Base-by-base conservation (phyloP, 1,140 invertebrate species). In the Archivesica marissinica region DNA sequence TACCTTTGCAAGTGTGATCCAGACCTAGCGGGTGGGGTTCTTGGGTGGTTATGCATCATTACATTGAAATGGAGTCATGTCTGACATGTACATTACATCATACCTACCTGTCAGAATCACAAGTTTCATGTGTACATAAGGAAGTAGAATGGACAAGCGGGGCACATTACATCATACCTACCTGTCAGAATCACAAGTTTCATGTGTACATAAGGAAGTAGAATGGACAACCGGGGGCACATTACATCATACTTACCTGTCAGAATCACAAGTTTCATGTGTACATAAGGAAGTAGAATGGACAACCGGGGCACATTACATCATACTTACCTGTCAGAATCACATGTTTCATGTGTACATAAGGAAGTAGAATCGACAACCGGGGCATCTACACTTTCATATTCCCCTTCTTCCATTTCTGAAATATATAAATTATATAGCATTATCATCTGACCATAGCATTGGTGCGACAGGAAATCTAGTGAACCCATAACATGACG, bases 291-390 rank as follows among this genome's bases (percentile, higher is more conserved):
- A n/a, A n/a, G 41, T 47, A 47, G 7, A 9, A 47, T 9, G 17
- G 17, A 47, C 7, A 47, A 47, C 7, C 41, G 17, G 41, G 41
- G 41, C 7, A 47, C 7, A 47, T 9, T 9, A 52, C 17, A 52
- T n/a, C 4, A 52, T n/a, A n/a, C 33, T 9, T 64, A 81, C 79
- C 79, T 81, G 41, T 72, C 68, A 2, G 79, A 56, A 30, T 81
- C 44, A 30, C 20, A 20, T 1, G n/a, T 54, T 20, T 70, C 66
- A 0, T 54, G 64, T 9, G 39, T 52, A 44, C 41, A 72, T n/a
- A n/a, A n/a, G n/a, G 79, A 81, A 39, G 79, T 81, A 28, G 79
- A 81, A 52, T 81, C 79, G 25, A 68, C 79, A 23, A 70, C 35
- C 11, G 70, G 61, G 7, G 9, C 23, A 11, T 81, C 79, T 3